These are phyloP conservation scores for roundworm (Caenorhabditis elegans) DNA, from an alignment of 1,140 invertebrate species.

Conservation along the genomic window DNA sequence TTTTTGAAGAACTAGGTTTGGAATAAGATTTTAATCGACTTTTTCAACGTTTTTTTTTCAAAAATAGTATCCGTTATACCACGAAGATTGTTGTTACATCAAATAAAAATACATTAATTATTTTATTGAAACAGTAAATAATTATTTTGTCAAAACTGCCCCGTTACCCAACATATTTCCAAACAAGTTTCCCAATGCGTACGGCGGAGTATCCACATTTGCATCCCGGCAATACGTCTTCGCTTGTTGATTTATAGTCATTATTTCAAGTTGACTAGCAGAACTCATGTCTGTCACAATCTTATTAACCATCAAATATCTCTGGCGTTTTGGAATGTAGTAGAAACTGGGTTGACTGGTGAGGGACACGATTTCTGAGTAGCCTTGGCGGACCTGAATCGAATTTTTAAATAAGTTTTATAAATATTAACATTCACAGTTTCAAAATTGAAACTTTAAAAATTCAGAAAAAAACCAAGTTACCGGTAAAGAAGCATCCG, in stretches of 20 bases:
- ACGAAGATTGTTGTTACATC: no score
- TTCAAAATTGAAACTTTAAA: no score
- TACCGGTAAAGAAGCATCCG: background rate
- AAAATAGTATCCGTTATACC: no score
- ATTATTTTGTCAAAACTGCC: background rate
- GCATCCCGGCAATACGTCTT: background rate
- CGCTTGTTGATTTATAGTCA: background rate
- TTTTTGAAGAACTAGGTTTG: no score
- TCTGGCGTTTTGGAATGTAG: slow-evolving; percentile 20
- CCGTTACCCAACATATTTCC: slow-evolving; percentile 9
- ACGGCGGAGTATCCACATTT: background rate
- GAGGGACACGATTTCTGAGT: background rate
- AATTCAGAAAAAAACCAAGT: background rate
- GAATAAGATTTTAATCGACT: no score
- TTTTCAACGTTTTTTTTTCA: no score
- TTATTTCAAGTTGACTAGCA: background rate
- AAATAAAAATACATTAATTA: no score
- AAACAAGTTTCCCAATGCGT: background rate
- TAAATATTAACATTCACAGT: no score
- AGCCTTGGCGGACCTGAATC: background rate
- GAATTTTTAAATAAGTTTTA: no score
- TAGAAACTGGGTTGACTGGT: slow-evolving; percentile 1
- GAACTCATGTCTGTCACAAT: background rate
- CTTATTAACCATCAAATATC: slow-evolving; percentile 16
- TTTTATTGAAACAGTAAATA: no score